Evolutionary conservation across 2,797 vertebrate species (phyloP).

Genomic region (Sphaeramia orbicularis): DNA sequence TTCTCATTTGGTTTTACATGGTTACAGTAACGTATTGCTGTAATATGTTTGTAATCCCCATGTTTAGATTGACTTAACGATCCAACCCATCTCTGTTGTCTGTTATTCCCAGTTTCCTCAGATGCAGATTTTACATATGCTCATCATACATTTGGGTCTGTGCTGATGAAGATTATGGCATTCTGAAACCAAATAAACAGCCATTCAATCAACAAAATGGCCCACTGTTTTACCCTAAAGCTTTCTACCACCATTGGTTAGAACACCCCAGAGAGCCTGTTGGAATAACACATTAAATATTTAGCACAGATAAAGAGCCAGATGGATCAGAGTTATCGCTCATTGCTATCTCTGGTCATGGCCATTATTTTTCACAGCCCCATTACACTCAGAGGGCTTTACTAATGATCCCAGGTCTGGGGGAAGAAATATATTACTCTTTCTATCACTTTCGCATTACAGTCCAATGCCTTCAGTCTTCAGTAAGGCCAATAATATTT

Average conservation of each 20-base stretch:
- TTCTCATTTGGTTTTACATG: constrained; percentile 30
- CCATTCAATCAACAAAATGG: constrained; percentile 73
- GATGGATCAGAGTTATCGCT: constrained; percentile 85
- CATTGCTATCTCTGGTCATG: constrained; percentile 83
- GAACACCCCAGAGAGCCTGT: constrained; percentile 77
- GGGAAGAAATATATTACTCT: constrained; percentile 78
- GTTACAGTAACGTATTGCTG: constrained; percentile 27
- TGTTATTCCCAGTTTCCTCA: constrained; percentile 29
- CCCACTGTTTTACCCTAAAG: constrained; percentile 75
- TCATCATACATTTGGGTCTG: constrained; percentile 37
- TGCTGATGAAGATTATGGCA: constrained; percentile 31
- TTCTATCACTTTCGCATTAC: constrained; percentile 76
- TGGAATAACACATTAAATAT: constrained; percentile 85
- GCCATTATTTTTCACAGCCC: constrained; percentile 82
- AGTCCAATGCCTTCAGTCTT: constrained; percentile 63
- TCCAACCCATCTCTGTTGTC: constrained; percentile 23
- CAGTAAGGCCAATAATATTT: constrained; percentile 51
- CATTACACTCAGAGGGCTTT: constrained; percentile 82
- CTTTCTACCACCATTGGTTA: constrained; percentile 71
- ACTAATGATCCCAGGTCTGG: constrained; percentile 79
- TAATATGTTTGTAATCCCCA: constrained; percentile 30
- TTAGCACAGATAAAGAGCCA: constrained; percentile 82
- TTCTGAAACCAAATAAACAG: constrained; percentile 74
- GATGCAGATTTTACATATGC: constrained; percentile 33
- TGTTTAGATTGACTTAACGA: constrained; percentile 33